These are phyloP conservation scores for Rostratula benghalensis DNA, from an alignment of 2,113 vertebrate genomes.

Conservation along the genomic window DNA sequence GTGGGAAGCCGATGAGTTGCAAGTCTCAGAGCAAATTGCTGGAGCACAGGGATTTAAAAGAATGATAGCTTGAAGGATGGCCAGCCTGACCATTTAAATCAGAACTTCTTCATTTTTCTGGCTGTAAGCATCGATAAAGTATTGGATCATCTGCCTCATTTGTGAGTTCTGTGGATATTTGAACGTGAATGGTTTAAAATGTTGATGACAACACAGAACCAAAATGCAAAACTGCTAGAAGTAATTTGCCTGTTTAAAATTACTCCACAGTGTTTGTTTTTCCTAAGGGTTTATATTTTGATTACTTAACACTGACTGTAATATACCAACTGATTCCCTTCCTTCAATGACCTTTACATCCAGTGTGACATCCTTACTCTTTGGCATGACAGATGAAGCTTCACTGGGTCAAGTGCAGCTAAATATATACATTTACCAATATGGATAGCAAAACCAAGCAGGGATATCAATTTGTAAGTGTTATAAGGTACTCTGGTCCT, in stretches of 20 bases:
- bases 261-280: not conserved
- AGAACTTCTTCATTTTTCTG: conserved; percentile 49
- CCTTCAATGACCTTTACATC: not conserved
- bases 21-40: conserved; percentile 17
- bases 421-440: not conserved
- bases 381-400: conserved; percentile 19
- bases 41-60: conserved; percentile 24
- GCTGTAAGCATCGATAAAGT: conserved; percentile 20
- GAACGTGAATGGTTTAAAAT: conserved; percentile 16
- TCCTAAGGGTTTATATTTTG: conserved; percentile 8
- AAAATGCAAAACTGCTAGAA: not conserved
- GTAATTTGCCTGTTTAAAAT: not conserved
- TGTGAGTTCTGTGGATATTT: conserved; percentile 13
- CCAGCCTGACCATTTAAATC: conserved; percentile 26
- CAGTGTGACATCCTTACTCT: not conserved
- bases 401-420: not conserved
- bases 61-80: conserved; percentile 33
- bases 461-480: conserved; percentile 26
- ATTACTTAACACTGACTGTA: not conserved
- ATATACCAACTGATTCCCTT: not conserved
- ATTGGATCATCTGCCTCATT: not conserved
- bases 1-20: not conserved
- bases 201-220: conserved; percentile 13
- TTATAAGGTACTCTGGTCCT: not conserved
- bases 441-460: conserved; percentile 8